Evolutionary conservation across 1,140 invertebrate species (phyloP).

Genomic region (Trichomalopsis sarcophagae): DNA sequence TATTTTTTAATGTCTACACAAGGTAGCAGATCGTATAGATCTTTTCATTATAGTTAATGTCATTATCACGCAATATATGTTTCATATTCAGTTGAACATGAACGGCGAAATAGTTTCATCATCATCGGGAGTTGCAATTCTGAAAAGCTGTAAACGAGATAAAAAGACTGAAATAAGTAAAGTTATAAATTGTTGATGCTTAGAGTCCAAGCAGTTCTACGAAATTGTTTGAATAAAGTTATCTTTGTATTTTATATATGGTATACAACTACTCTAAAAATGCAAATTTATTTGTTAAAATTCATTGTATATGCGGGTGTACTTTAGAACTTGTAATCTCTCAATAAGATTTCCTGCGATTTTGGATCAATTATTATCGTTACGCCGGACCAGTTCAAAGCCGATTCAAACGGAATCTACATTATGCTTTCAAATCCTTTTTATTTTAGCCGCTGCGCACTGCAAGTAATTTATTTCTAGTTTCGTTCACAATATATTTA

Average conservation of each 20-base stretch:
- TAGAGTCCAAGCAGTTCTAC: too few relatives aligned
- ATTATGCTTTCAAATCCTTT: background rate
- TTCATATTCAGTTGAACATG: background rate
- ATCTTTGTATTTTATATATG: too few relatives aligned
- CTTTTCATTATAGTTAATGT: too few relatives aligned
- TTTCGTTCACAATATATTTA: background rate
- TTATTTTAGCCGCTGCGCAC: background rate
- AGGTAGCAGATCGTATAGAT: background rate
- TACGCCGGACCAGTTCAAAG: background rate
- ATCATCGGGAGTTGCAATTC: too few relatives aligned
- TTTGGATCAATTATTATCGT: background rate
- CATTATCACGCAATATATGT: background rate
- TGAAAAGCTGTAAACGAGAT: too few relatives aligned
- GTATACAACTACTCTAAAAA: too few relatives aligned
- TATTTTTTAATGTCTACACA: background rate
- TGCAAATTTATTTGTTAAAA: too few relatives aligned
- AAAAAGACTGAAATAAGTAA: too few relatives aligned
- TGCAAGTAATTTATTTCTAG: background rate
- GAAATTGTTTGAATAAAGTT: too few relatives aligned
- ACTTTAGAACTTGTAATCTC: background rate
- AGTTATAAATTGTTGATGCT: too few relatives aligned
- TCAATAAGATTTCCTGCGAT: slow-evolving; percentile 14
- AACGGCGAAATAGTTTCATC: too few relatives aligned
- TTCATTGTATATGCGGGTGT: background rate
- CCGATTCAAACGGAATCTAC: background rate